These are phyloP conservation scores for Adelognathus sp. DNA, from an alignment of 2,888 invertebrate species.

Conservation along the genomic window DNA sequence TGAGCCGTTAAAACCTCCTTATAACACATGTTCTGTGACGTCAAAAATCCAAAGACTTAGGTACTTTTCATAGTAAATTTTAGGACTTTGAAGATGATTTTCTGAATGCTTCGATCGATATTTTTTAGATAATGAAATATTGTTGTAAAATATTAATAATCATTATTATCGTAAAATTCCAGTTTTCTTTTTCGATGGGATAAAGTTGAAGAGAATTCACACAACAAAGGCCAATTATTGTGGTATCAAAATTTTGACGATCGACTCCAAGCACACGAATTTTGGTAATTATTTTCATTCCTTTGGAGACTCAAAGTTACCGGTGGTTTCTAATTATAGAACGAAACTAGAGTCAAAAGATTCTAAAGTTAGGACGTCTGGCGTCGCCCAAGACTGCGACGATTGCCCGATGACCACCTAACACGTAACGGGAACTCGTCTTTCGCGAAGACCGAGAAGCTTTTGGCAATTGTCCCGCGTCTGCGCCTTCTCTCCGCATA, in stretches of 20 bases:
- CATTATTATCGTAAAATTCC: too few species aligned
- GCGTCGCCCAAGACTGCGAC: slow-evolving; percentile 9
- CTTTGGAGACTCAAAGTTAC: neutral
- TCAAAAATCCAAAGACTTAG: too few species aligned
- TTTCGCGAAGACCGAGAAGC: slow-evolving; percentile 15
- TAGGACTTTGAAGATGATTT: too few species aligned
- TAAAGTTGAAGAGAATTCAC: too few species aligned
- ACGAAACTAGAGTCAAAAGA: slow-evolving; percentile 38
- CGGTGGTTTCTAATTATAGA: slow-evolving; percentile 13
- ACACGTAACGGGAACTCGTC: slow-evolving; percentile 25
- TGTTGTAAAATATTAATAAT: too few species aligned
- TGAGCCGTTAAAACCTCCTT: too few species aligned
- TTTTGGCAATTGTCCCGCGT: slow-evolving; percentile 49
- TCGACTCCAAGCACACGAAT: neutral
- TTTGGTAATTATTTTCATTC: neutral
- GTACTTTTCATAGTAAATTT: too few species aligned
- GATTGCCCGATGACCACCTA: neutral
- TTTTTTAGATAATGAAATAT: too few species aligned
- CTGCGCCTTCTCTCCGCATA: neutral
- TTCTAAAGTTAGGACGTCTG: slow-evolving; percentile 55
- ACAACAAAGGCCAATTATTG: too few species aligned
- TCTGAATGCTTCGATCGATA: too few species aligned
- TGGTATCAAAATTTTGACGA: too few species aligned
- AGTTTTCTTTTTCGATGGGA: too few species aligned
- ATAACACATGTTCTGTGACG: neutral